Evolutionary conservation across 2,797 vertebrate species (phyloP).

Genomic region (Amblyopsis hoosieri): DNA sequence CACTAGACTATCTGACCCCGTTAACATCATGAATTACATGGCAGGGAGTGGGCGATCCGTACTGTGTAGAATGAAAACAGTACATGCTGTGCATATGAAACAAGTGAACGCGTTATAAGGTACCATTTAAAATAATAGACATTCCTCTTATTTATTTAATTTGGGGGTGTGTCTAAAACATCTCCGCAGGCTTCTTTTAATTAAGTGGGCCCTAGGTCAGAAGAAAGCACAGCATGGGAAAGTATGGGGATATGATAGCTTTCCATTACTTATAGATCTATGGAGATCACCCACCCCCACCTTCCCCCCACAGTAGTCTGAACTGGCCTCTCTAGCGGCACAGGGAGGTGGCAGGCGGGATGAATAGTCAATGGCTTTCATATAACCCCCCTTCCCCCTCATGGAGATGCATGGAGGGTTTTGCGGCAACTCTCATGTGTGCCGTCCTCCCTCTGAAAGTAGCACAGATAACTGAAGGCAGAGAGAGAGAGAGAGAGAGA

Average conservation of each 20-base stretch:
- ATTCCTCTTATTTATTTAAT: too few species aligned
- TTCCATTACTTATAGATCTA: slow-evolving; percentile 41
- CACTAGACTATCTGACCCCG: too few species aligned
- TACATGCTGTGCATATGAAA: too few species aligned
- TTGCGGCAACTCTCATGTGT: slow-evolving; percentile 56
- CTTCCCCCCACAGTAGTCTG: slow-evolving; percentile 17
- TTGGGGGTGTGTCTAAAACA: not conserved
- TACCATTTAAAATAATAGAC: too few species aligned
- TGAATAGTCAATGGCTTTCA: slow-evolving; percentile 40
- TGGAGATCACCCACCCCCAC: slow-evolving; percentile 5
- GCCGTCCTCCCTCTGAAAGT: slow-evolving; percentile 50
- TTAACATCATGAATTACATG: too few species aligned
- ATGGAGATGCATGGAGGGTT: slow-evolving; percentile 36
- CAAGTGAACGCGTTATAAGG: too few species aligned
- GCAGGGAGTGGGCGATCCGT: too few species aligned
- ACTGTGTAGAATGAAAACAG: too few species aligned
- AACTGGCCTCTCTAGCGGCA: slow-evolving; percentile 25
- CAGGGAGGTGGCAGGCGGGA: slow-evolving; percentile 13
- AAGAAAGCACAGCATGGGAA: slow-evolving; percentile 3
- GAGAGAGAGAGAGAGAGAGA: not conserved
- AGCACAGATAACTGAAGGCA: slow-evolving; percentile 39
- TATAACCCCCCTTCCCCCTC: slow-evolving; percentile 21
- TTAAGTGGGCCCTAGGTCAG: slow-evolving; percentile 26
- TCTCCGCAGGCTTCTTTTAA: not conserved
- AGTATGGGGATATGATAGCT: slow-evolving; percentile 7